Base-by-base conservation (phyloP, 2,113 vertebrate genomes). In the Empidonax alnorum region DNA sequence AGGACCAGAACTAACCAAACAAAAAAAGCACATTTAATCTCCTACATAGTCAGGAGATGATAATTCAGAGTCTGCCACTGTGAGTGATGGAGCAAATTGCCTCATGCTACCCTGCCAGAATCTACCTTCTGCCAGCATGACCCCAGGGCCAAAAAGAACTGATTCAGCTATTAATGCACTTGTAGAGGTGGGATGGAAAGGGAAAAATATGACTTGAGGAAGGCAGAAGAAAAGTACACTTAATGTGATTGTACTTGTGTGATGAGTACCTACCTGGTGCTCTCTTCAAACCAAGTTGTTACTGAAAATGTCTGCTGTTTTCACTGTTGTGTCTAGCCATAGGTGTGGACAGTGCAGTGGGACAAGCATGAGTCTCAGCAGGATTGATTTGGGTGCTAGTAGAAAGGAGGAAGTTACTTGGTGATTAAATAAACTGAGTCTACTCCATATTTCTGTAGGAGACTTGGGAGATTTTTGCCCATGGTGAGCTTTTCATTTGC, bases 21-120 rank as follows among this genome's bases (percentile, higher is more conserved):
- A 14, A 52, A 27, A 52, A 62, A 50, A 6, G 2, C 52, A 14
- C 2, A 5, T 63, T 85, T 90, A 21, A 24, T 59, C 19, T 74
- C 25, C 0, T 0, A 16, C 4, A 2, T 10, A 49, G 59, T 21
- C 3, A 67, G 42, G 19, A 72, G 18, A 25, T 55, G 44, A 78
- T 75, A 81, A 59, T 56, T 83, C 46, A 80, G 46, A 14, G 31
- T 39, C 28, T 86, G 49, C 8, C 33, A 18, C 27, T 25, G 16
- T 39, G 23, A 58, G 12, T 46, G 33, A 37, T 17, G 15, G 5
- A 63, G 27, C 5, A 69, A 55, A 56, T 59, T 35, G 15, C 15
- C 24, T 90, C 11, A 4, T 42, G 14, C 59, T 74, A 59, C 27
- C 39, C 50, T 89, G 58, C n/a, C 31, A 56, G 46, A 20, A 31